A percentile compares a stretch with the other conserved stretches of the same genome.
phyloP scores from a whole-genome alignment of 2,888 invertebrate species.

The Abrostola tripartita region DNA sequence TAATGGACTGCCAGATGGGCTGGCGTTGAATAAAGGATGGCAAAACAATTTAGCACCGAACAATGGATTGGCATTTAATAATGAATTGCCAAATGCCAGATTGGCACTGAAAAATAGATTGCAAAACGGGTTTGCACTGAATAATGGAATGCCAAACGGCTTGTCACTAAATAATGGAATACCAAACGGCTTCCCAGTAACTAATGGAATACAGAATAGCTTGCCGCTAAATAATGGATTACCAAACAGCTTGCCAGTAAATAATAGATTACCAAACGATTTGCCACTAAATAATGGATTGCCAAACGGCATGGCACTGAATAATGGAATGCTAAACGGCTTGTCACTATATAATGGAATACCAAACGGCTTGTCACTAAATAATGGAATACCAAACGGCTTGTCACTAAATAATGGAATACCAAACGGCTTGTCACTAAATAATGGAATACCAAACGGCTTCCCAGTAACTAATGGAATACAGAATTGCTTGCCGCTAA shows the following conservation, averaged over 20 bases:
- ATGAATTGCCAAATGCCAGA: conserved; percentile 11
- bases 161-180: conserved; percentile 10
- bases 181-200: conserved; percentile 8
- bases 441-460: neutral
- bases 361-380: neutral
- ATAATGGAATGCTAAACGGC: conserved; percentile 4
- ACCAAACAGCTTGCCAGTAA: neutral
- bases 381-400: conserved; percentile 3
- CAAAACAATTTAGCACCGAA: neutral
- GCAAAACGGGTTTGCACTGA: neutral
- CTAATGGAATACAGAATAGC: neutral
- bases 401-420: conserved; percentile 11
- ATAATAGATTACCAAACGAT: conserved; percentile 5
- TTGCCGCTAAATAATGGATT: conserved; percentile 6
- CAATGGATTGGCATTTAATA: conserved; percentile 3
- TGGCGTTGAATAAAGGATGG: conserved; percentile 3
- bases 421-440: conserved; percentile 12
- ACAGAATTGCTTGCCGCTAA: conserved; percentile 7
- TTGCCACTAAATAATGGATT: conserved; percentile 20
- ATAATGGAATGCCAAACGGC: neutral
- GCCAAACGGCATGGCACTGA: neutral
- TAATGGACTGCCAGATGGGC: conserved; percentile 3
- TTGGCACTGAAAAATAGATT: conserved; percentile 11
- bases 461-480: neutral
- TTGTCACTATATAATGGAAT: conserved; percentile 12